phyloP scores from a whole-genome alignment of 2,888 invertebrate genomes.

The Microplitis manilae region DNA sequence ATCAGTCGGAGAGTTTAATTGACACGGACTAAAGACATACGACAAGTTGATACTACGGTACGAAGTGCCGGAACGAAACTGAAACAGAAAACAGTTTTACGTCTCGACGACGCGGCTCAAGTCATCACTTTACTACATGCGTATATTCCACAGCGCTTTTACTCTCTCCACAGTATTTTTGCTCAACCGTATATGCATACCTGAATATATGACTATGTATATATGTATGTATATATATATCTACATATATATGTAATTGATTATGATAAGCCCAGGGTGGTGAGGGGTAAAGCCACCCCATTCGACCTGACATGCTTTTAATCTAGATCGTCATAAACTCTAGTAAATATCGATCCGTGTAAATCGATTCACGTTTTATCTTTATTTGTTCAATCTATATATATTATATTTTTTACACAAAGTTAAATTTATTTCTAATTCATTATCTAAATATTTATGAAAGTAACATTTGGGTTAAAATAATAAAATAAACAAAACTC shows the following conservation, averaged over 20 bases:
- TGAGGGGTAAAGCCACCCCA: not conserved
- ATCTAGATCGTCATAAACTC: not conserved
- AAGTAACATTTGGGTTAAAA: too few relatives aligned
- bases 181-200: conserved; percentile 1
- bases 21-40: not conserved
- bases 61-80: conserved; percentile 49
- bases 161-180: conserved; percentile 12
- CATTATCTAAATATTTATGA: too few relatives aligned
- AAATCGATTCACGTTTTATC: not conserved
- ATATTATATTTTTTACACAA: not conserved
- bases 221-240: not conserved
- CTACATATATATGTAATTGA: not conserved
- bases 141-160: conserved; percentile 72
- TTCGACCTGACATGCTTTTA: not conserved
- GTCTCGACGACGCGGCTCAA: conserved; percentile 75
- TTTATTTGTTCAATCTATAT: not conserved
- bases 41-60: conserved; percentile 32
- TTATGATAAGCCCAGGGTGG: not conserved
- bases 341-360: not conserved
- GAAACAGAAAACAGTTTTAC: conserved; percentile 48
- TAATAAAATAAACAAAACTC: too few relatives aligned
- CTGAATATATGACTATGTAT: not conserved
- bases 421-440: too few relatives aligned
- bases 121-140: conserved; percentile 80
- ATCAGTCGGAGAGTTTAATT: not conserved